Base-by-base conservation (phyloP, 2,113 vertebrate species). In the Actenoides lindsayi region DNA sequence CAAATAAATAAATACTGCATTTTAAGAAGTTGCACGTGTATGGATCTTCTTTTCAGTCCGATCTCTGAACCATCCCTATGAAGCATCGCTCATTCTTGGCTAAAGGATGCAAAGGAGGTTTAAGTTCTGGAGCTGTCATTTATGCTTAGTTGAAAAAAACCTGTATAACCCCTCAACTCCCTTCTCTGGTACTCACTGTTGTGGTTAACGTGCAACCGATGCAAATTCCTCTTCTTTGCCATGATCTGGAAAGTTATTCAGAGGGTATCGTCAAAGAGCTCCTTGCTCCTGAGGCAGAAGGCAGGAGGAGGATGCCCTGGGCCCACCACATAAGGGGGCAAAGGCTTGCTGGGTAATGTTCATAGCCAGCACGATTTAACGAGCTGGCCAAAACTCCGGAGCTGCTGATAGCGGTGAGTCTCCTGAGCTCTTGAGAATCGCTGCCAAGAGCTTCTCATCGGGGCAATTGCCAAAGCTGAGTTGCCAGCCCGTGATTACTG, bases 361-460 rank as follows among this genome's bases (percentile, higher is more conserved):
- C 89, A 62, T 24, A 88, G 86, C 69, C 57, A 82, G 62, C 35
- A 44, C 19, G 53, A 37, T 84, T 94, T 87, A 94, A 84, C 68
- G 65, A 69, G 48, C 54, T 57, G 86, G 83, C 57, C 95, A 41
- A 79, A 90, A 73, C 24, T 51, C 68, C 69, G 89, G 71, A 91
- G 89, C 89, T 95, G 65, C 63, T 82, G 74, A 77, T 69, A 41
- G 80, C 25, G 2, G n/a, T 25, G 53, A 78, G 60, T 79, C 96
- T 94, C 89, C 73, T 41, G 77, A 96, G 89, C 73, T 54, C 79
- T 60, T 76, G 74, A 65, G 69, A 82, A 91, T 90, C 65, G 21
- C 77, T 92, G 94, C 94, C 95, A 96, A 94, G 73, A 91, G 73
- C 53, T 89, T 87, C 53, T 91, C 31, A 92, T 94, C 80, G 88